Base-by-base conservation (phyloP, 2,113 vertebrate species). In the Mustelus asterias region DNA sequence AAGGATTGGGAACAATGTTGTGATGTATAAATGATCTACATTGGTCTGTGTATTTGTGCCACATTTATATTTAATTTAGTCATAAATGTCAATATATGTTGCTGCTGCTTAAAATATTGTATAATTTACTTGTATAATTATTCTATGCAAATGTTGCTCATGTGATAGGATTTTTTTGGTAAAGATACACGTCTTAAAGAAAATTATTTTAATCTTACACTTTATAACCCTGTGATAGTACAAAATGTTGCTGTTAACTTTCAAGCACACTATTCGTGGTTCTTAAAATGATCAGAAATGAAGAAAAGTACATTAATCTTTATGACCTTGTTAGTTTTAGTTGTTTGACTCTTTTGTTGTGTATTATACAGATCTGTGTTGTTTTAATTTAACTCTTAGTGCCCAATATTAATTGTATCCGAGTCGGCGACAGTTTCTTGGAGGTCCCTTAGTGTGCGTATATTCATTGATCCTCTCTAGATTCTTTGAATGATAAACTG, bases 141-240 rank as follows among this genome's bases (percentile, higher is more conserved):
- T 98, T 99, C 99, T 99, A 99, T 99, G 99, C 99, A 99, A 99
- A 98, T 98, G 97, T 98, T 97, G 98, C 97, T 98, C 98, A 97
- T 98, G 97, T 98, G 97, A 98, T 98, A 98, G 97, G 97, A 96
- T 96, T 96, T 96, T 97, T 97, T 97, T 97, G 97, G 5, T 97
- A 98, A 98, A 98, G 97, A 96, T 98, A 98, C 97, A 96, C 97
- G 97, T 98, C 97, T 98, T 96, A 97, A 98, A 98, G 98, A 97
- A 98, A 54, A 54, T 54, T 98, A 98, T 98, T 98, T 98, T 98
- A 98, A 97, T 97, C 97, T 98, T 98, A 98, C 97, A 96, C 99
- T 99, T 99, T 99, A 99, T 99, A 98, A 98, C 98, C 98, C 98
- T 99, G 99, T 99, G 99, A 98, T 99, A 99, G 98, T 98, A 98